These are phyloP conservation scores for Scomber scombrus DNA, from an alignment of 2,113 vertebrate species.

Conservation along the genomic window DNA sequence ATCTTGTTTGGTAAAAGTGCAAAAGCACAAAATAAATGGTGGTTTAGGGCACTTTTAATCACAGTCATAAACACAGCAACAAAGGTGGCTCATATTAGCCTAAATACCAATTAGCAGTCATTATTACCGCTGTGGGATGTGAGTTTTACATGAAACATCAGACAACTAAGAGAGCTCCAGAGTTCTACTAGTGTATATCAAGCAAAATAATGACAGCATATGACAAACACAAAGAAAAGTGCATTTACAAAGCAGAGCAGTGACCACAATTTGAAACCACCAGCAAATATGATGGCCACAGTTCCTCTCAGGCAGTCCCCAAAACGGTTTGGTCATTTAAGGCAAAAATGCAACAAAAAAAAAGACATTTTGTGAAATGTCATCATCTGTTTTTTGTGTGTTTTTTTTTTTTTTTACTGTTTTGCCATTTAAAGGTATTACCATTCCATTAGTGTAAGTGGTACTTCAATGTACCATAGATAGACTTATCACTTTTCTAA, in stretches of 20 bases:
- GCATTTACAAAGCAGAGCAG: neutral
- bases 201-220: neutral
- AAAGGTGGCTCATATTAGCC: constrained; percentile 41
- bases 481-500: neutral
- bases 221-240: neutral
- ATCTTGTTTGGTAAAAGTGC: constrained; percentile 18
- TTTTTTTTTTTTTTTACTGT: too few species aligned
- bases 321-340: too few species aligned
- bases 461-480: constrained; percentile 9
- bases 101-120: constrained; percentile 36
- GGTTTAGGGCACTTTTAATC: constrained; percentile 40
- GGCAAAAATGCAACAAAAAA: too few species aligned
- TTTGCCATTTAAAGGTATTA: neutral
- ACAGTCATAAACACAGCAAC: constrained; percentile 36
- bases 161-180: neutral
- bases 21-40: constrained; percentile 29
- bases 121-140: constrained; percentile 6
- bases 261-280: too few species aligned
- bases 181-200: neutral
- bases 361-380: too few species aligned
- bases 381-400: too few species aligned
- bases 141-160: constrained; percentile 11
- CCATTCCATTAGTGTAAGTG: neutral
- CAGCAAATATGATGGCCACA: neutral
- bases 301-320: too few species aligned